phyloP scores from a whole-genome alignment of 2,888 invertebrate species.

The Drosophila stalkeri region DNA sequence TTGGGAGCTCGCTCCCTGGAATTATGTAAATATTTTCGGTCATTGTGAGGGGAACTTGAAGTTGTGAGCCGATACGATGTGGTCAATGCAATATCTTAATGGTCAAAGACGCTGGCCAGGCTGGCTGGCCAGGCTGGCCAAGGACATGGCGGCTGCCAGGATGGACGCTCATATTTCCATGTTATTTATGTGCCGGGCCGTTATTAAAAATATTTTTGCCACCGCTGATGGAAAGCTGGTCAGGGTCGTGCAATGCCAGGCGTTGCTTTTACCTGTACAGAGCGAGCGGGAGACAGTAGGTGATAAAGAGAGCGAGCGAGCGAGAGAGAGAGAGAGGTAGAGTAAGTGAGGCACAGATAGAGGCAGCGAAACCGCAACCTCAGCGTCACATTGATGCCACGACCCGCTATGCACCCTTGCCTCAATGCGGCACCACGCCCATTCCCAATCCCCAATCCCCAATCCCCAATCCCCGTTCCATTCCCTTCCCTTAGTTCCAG shows the following conservation, averaged over 20 bases:
- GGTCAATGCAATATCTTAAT: constrained; percentile 69
- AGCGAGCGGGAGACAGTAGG: no score
- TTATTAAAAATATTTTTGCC: constrained; percentile 72
- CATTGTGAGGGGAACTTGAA: constrained; percentile 4
- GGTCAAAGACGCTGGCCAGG: constrained; percentile 56
- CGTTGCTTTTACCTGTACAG: constrained; percentile 37
- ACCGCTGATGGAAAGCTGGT: constrained; percentile 55
- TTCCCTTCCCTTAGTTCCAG: background rate
- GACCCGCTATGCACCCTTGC: constrained; percentile 22
- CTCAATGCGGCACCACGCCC: constrained; percentile 9
- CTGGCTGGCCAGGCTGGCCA: constrained; percentile 30
- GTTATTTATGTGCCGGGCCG: constrained; percentile 70
- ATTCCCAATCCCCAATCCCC: background rate
- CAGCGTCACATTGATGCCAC: constrained; percentile 57
- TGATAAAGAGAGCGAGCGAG: background rate
- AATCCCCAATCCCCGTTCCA: background rate
- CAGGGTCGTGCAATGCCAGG: constrained; percentile 42
- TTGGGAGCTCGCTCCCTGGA: constrained; percentile 12
- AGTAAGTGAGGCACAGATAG: constrained; percentile 1
- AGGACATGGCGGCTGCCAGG: constrained; percentile 60
- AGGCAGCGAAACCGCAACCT: constrained; percentile 44
- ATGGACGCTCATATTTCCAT: constrained; percentile 62
- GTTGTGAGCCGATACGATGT: constrained; percentile 35
- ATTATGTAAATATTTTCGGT: constrained; percentile 46
- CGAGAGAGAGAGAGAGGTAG: background rate